A percentile compares a stretch with the other conserved stretches of the same genome.
Evolutionary conservation across 2,797 vertebrate species (phyloP).

Genomic region (Oreortyx pictus): DNA sequence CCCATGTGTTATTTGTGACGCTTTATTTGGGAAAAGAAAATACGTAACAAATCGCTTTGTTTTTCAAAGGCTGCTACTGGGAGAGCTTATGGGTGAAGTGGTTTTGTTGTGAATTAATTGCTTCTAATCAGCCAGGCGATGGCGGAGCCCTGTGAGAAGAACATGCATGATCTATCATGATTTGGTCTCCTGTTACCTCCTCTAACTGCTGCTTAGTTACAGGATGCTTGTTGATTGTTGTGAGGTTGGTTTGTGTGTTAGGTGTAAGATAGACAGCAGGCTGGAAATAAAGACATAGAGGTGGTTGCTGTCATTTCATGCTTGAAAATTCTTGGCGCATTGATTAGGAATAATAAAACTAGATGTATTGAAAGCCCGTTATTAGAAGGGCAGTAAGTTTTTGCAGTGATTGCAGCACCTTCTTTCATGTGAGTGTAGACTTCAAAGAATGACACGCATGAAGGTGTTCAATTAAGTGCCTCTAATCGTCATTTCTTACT

Average conservation of each 20-base stretch:
- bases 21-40: conserved; percentile 40
- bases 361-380: not conserved
- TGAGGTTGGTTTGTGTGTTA: conserved; percentile 32
- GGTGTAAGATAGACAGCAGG: conserved; percentile 1
- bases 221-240: conserved; percentile 47
- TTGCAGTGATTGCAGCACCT: not conserved
- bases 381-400: not conserved
- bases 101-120: conserved; percentile 58
- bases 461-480: not conserved
- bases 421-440: not conserved
- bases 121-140: conserved; percentile 63
- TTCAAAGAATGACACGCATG: not conserved
- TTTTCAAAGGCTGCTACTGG: conserved; percentile 45
- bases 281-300: not conserved
- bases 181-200: conserved; percentile 18
- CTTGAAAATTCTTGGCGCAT: not conserved
- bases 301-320: not conserved
- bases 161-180: conserved; percentile 20
- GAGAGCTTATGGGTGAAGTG: conserved; percentile 32
- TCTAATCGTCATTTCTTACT: not conserved
- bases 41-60: conserved; percentile 38
- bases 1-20: conserved; percentile 58
- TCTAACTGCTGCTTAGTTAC: conserved; percentile 7
- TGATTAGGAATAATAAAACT: not conserved
- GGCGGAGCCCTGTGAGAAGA: conserved; percentile 17